Conservation (phyloP, 2,888 invertebrate species). For the Colostygia pectinataria region DNA sequence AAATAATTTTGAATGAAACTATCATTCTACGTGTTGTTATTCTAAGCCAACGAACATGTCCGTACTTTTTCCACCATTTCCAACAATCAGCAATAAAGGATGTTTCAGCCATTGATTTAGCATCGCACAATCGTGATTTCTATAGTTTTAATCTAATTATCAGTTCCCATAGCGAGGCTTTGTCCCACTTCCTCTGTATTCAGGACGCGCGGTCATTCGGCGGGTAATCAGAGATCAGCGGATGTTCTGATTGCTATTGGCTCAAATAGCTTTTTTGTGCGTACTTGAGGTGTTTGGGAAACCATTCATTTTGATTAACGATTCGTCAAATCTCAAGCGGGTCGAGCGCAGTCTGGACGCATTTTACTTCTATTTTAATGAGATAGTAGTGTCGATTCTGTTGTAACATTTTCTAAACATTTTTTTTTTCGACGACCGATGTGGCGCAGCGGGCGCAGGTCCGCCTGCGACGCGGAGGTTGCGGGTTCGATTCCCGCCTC, state of each 20-base stretch:
- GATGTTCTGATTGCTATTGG: slow-evolving; percentile 25
- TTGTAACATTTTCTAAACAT: no score
- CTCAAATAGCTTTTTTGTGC: slow-evolving; percentile 14
- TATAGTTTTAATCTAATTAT: slow-evolving; percentile 73
- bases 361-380: no score
- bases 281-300: slow-evolving; percentile 7
- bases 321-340: no score
- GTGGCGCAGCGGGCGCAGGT: no score
- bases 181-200: slow-evolving; percentile 63
- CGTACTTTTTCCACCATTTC: not conserved
- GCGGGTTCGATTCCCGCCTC: no score
- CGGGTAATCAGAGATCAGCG: slow-evolving; percentile 26
- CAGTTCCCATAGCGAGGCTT: slow-evolving; percentile 72
- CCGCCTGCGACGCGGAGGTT: no score
- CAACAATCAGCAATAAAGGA: slow-evolving; percentile 30
- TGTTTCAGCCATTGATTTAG: slow-evolving; percentile 37
- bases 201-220: slow-evolving; percentile 41
- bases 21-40: no score
- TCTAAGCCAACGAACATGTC: no score
- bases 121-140: slow-evolving; percentile 30
- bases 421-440: no score
- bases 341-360: no score
- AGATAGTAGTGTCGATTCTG: not conserved
- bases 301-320: no score
- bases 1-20: no score